phyloP scores from a whole-genome alignment of 2,888 invertebrate genomes.

The Helobdella robusta region DNA sequence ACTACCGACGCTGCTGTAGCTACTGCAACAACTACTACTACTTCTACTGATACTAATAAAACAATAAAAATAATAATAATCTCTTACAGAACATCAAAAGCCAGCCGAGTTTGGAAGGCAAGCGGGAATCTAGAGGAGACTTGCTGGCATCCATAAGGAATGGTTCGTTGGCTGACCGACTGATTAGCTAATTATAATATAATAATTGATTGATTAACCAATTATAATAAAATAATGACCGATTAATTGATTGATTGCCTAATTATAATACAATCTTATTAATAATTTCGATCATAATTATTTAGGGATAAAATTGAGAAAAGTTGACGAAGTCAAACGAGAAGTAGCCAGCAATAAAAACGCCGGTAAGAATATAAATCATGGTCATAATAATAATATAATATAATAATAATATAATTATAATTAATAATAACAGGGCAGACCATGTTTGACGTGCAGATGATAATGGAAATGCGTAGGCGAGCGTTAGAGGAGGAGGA shows the following conservation, averaged over 20 bases:
- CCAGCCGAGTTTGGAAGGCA: not conserved
- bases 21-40: too few relatives aligned
- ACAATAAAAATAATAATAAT: too few relatives aligned
- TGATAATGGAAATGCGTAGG: conserved; percentile 24
- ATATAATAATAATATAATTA: not conserved
- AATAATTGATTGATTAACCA: not conserved
- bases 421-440: not conserved
- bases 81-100: too few relatives aligned
- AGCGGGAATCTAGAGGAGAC: conserved; percentile 8
- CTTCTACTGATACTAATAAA: too few relatives aligned
- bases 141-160: conserved; percentile 10
- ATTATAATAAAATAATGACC: not conserved
- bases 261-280: not conserved
- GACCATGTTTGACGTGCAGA: conserved; percentile 11
- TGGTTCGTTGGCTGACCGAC: not conserved
- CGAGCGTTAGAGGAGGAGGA: conserved; percentile 19
- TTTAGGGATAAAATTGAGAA: conserved; percentile 13
- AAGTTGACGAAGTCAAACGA: conserved; percentile 6
- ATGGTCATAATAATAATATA: not conserved
- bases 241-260: not conserved
- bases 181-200: not conserved
- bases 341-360: not conserved
- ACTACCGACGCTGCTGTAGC: too few relatives aligned
- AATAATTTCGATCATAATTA: not conserved
- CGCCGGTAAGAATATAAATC: not conserved